Base-by-base conservation (phyloP, 2,797 vertebrate species). In the Peromyscus attwateri region DNA sequence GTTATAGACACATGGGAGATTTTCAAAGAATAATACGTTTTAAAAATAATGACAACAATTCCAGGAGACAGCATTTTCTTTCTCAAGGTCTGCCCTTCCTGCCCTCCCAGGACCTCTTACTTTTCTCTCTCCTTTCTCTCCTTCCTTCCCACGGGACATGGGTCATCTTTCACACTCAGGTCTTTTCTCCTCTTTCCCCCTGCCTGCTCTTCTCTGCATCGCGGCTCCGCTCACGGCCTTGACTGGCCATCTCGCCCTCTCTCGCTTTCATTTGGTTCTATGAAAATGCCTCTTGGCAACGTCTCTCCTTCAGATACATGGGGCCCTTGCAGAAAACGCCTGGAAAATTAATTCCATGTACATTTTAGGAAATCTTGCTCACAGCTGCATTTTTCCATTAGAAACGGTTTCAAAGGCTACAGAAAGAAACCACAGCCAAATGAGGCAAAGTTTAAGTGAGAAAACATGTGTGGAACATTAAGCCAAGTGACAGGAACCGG, bases 381-480 rank as follows among this genome's bases (percentile, higher is more conserved):
- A 99, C 99, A 99, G 99, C 99, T 99, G 99, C 98, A 97, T 99
- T 99, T 99, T 99, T 99, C 99, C 99, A 99, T 99, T 98, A 99
- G 98, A 98, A 99, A 99, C 98, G 98, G 98, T 99, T 99, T 99
- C 97, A 98, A 99, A 98, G 98, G 97, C 97, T 98, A 96, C 97
- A 98, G 96, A 97, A 98, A 98, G 97, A 98, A 96, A 96, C 79
- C 93, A 95, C 96, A 98, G 98, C 98, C 98, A 98, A 98, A 98
- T 98, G 98, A 98, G 98, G 98, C 98, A 98, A 98, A 98, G 98
- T 98, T 98, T 98, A 98, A 99, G 98, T 97, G 98, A 98, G 98
- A 98, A 99, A 99, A 98, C 97, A 98, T 99, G 98, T 98, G 98
- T 98, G 97, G 87, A 92, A 66, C 97, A 98, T 98, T 98, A 98